Evolutionary conservation across 1,140 invertebrate genomes (phyloP), one percentile per base, ranked within the genome.

Genomic region (Tetramorium simillimum): DNA sequence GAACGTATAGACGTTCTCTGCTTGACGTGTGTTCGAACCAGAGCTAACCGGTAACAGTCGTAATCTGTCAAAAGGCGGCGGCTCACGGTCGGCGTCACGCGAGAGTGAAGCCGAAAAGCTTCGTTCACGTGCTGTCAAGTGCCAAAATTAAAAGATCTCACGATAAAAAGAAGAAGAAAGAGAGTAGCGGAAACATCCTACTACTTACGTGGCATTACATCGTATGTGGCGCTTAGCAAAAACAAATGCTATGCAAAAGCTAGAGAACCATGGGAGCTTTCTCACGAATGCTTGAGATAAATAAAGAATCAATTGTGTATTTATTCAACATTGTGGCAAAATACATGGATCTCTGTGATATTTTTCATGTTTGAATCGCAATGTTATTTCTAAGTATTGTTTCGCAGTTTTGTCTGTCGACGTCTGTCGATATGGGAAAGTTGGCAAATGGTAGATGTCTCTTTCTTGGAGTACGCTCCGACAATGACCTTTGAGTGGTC

Each of bases 41-140:
- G 78, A 81, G 49, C 51, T 81, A 70, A 81, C 78, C 78, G 65
- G 78, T 81, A 51, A 81, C 21, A 12, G 21, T 51, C 21, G 49
- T 40, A 49, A 69, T 81, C 46, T 14, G 49, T 81, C 49, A 58
- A 56, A 70, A 70, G 33, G 33, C 0, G 33, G 33, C 33, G 33
- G 3, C 9, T 46, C 3, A 33, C 21, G 16, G 37, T 56, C 33
- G 3, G 28, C 49, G 33, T 80, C 65, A 28, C 49, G 49, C 16
- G 21, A 43, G 33, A 43, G 5, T 43, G 9, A 70, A 70, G 63
- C 16, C 12, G 43, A 24, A 40, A 67, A 40, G n/a, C 16, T 49
- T 51, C 28, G 33, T 40, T 58, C 6, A 37, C 63, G 28, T n/a
- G n/a, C n/a, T n/a, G 49, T 81, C 28, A 58, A 53, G 2, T 40